phyloP scores from a whole-genome alignment of 2,888 invertebrate genomes.

The Epirrhoe tristata region DNA sequence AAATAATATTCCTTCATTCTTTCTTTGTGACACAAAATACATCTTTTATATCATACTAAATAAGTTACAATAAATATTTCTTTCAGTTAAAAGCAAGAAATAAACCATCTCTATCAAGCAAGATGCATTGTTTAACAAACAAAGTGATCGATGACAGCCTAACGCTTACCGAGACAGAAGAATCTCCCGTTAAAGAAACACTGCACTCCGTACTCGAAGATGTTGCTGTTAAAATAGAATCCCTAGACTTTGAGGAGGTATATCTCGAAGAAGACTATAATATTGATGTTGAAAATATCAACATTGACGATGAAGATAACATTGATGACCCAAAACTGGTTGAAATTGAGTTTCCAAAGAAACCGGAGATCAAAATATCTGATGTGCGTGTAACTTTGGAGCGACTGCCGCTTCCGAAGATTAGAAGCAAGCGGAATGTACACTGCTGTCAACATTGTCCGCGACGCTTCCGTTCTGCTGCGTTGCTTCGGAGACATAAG shows the following conservation, averaged over 20 bases:
- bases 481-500: background rate
- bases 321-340: background rate
- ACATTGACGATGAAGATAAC: background rate
- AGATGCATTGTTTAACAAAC: background rate
- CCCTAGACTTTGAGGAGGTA: background rate
- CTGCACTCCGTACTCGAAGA: background rate
- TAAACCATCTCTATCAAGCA: background rate
- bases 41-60: too few species aligned
- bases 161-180: background rate
- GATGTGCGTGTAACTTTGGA: background rate
- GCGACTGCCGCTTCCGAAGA: background rate
- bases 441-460: background rate
- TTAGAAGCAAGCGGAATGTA: background rate
- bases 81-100: background rate
- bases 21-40: too few species aligned
- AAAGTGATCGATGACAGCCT: background rate
- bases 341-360: background rate
- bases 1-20: too few species aligned
- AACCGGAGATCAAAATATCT: background rate
- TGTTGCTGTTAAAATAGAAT: conserved; percentile 12
- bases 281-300: background rate
- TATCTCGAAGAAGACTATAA: background rate
- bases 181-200: background rate
- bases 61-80: background rate
- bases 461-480: background rate